Evolutionary conservation across 1,140 invertebrate genomes (phyloP), one percentile per base, ranked within the genome.

Genomic region (Plectrocnemia conspersa): DNA sequence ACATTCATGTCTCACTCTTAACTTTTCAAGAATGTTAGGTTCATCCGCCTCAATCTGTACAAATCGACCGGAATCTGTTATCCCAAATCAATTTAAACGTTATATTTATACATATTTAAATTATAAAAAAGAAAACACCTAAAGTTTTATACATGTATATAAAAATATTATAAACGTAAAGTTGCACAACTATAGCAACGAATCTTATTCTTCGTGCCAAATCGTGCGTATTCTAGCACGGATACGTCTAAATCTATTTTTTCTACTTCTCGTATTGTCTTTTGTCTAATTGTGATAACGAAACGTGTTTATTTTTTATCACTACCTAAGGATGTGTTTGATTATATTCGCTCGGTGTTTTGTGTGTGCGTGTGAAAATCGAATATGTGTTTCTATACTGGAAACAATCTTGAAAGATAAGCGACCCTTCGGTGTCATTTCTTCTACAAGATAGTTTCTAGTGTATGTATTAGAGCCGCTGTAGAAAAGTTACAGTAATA

Each of bases 181-280:
- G 35, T 48, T 32, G 9, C 19, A 33, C 44, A 16, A n/a, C 25
- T 7, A 52, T 32, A 40, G 56, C 52, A 48, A 53, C 54, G 54
- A 47, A 52, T 50, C 49, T 56, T 56, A 60, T 60, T 60, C 42
- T 50, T 53, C 47, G 58, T 60, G 58, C 58, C 58, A 60, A 60
- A 60, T 13, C n/a, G 15, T 29, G 40, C 40, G 48, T 41, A 56
- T 52, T 48, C 13, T 29, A n/a, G 6, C 27, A 29, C n/a, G n/a
- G 27, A 7, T 6, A 29, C 6, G n/a, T 6, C n/a, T 29, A 61
- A 33, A 21, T 57, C 54, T 61, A 61, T 61, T 61, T 61, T 61
- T 57, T 61, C 59, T 61, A 61, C 59, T 61, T 61, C 59, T 47
- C 41, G 59, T 61, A 61, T 57, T 61, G 54, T 61, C 59, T 57